Base-by-base conservation (phyloP, 2,888 invertebrate genomes). In the Brenthis daphne region DNA sequence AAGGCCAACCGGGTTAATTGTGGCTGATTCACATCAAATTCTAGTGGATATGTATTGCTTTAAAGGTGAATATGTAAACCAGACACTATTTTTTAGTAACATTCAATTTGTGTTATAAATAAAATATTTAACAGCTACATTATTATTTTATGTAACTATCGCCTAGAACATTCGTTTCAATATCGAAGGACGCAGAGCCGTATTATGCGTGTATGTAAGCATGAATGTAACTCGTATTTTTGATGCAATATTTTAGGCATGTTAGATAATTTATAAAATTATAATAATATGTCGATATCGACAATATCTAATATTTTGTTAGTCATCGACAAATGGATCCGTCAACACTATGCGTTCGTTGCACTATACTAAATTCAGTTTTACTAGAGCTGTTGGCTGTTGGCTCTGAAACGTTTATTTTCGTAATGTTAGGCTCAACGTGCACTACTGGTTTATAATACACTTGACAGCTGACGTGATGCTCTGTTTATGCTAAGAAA, bases 291-390 rank as follows among this genome's bases (percentile, higher is more conserved):
- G 11, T 53, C 51, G 51, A 53, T 5, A n/a, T 53, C 51, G 51
- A 53, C 6, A 1, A 2, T 55, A 56, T 56, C 16, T 53, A 54
- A 24, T 24, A 13, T 24, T 43, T 12, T 43, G 33, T 43, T 13
- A 54, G 8, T 16, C 37, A 63, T 63, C 63, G 63, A 63, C 37
- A 63, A 63, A 43, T 13, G 14, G 11, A 14, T 14, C 14, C 20
- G 2, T 13, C 88, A 79, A 79, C 90, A 75, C 89, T 88, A 86
- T 24, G 67, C 68, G 78, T 82, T 85, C 88, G 87, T 83, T 87
- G 89, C 87, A 86, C 87, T 83, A 87, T 80, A 90, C 85, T 89
- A 90, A 90, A 87, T 87, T 88, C 86, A 82, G 85, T 85, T 85
- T 83, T 86, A 85, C 86, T 87, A 86, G 80, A 60, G 66, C 66